These are phyloP conservation scores for Willowsia nigromaculata DNA, from an alignment of 2,888 invertebrate species.

Conservation along the genomic window DNA sequence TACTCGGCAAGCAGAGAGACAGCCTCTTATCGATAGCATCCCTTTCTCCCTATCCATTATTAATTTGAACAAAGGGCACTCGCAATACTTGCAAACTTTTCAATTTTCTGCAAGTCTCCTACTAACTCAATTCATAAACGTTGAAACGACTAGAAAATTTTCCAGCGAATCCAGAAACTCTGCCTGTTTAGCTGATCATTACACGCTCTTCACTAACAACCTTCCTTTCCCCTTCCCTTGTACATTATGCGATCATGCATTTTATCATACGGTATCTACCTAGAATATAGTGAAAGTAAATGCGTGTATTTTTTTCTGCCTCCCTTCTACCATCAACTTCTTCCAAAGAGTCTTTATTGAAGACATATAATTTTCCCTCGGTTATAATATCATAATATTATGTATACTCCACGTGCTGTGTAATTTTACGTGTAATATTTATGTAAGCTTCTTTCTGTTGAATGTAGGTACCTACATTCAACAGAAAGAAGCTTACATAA, in stretches of 20 bases:
- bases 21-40: not conserved
- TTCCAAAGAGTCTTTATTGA: too few relatives aligned
- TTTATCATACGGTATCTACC: not conserved
- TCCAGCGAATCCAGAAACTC: not conserved
- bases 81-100: not conserved
- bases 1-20: not conserved
- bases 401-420: not conserved
- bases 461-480: not conserved
- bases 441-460: not conserved
- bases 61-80: not conserved
- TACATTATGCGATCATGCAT: not conserved
- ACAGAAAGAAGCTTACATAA: not conserved
- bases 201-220: not conserved
- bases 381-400: not conserved
- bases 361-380: too few relatives aligned
- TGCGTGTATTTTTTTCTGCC: not conserved
- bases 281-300: not conserved
- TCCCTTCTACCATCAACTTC: not conserved
- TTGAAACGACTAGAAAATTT: not conserved
- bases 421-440: not conserved
- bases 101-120: not conserved
- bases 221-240: not conserved
- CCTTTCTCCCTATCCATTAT: not conserved
- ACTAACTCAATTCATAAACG: slow-evolving; percentile 13
- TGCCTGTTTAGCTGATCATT: not conserved